phyloP scores from a whole-genome alignment of 2,888 invertebrate genomes.

The Helicoverpa assulta region DNA sequence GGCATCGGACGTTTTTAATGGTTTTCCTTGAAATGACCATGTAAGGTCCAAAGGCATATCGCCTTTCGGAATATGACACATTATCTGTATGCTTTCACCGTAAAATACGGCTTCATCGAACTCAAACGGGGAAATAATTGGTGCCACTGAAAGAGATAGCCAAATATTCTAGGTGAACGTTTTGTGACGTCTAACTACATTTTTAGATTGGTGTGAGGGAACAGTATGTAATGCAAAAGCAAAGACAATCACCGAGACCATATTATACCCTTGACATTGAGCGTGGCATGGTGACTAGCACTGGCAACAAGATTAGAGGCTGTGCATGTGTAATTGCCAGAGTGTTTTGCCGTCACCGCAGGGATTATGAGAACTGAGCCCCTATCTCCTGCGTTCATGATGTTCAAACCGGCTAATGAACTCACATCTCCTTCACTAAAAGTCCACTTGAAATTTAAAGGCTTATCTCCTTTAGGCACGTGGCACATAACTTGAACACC shows the following conservation, averaged over 20 bases:
- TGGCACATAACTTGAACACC: slow-evolving; percentile 91
- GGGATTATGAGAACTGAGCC: slow-evolving; percentile 93
- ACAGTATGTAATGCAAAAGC: slow-evolving; percentile 76
- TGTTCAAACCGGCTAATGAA: slow-evolving; percentile 90
- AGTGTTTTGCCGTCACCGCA: slow-evolving; percentile 92
- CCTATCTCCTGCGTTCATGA: slow-evolving; percentile 91
- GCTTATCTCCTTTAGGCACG: slow-evolving; percentile 92
- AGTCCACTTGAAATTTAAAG: slow-evolving; percentile 94
- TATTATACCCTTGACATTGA: slow-evolving; percentile 91
- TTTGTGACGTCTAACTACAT: slow-evolving; percentile 46
- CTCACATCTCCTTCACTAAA: slow-evolving; percentile 92
- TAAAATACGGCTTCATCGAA: slow-evolving; percentile 89
- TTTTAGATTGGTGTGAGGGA: slow-evolving; percentile 58
- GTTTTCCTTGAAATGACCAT: slow-evolving; percentile 92
- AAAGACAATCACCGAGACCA: slow-evolving; percentile 75
- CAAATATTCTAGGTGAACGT: slow-evolving; percentile 47
- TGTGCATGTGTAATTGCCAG: slow-evolving; percentile 92
- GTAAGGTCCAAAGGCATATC: slow-evolving; percentile 93
- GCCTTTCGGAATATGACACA: slow-evolving; percentile 91
- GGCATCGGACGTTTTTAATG: slow-evolving; percentile 80
- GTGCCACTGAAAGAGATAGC: slow-evolving; percentile 88
- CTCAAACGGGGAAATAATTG: slow-evolving; percentile 91
- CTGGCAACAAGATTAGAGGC: slow-evolving; percentile 92
- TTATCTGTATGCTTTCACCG: slow-evolving; percentile 90
- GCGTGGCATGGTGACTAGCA: slow-evolving; percentile 90